Base-by-base conservation (phyloP, 2,113 vertebrate genomes). In the Chionis minor region DNA sequence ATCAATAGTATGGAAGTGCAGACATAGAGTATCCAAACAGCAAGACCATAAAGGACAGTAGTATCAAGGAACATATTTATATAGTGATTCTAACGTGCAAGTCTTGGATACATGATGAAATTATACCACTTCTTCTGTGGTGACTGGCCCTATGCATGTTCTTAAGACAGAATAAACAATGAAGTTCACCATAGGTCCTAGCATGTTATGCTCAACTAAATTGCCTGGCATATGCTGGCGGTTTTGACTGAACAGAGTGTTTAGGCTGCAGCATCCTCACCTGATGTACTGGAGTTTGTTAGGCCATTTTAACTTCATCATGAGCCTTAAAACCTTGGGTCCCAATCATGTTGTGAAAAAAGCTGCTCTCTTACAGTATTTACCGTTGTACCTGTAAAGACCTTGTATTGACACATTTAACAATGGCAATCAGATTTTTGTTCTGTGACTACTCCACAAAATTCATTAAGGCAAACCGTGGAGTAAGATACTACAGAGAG, bases 341-440 rank as follows among this genome's bases (percentile, higher is more conserved):
- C 22, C 13, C 5, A 18, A 66, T 54, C 24, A 6, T 8, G 9
- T 59, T 22, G 9, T 77, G 27, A 81, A 91, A 32, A 78, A 73
- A 66, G 11, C 10, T 61, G 6, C 27, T 86, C 21, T 79, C 14
- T 67, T 52, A 40, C 40, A 88, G 18, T 40, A 44, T 78, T 71
- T 85, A 59, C 52, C 0, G 0, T 2, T 45, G 15, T 55, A 27
- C 1, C 2, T 7, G 26, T 21, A 61, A 33, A 58, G 33, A 14
- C 8, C 54, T 78, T 38, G 10, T 26, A 51, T 22, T 35, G 17
- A 38, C 23, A 44, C 0, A 0, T 81, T 86, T 75, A 75, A 65
- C 4, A 8, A 61, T 20, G 13, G 10, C 12, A 79, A 65, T 24
- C 1, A 4, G 28, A 18, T 72, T 75, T 82, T 54, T 65, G 5